Percentiles rank a stretch among this genome's conserved stretches.
phyloP scores from a whole-genome alignment of 2,797 vertebrate species.

The Hydrophis major region DNA sequence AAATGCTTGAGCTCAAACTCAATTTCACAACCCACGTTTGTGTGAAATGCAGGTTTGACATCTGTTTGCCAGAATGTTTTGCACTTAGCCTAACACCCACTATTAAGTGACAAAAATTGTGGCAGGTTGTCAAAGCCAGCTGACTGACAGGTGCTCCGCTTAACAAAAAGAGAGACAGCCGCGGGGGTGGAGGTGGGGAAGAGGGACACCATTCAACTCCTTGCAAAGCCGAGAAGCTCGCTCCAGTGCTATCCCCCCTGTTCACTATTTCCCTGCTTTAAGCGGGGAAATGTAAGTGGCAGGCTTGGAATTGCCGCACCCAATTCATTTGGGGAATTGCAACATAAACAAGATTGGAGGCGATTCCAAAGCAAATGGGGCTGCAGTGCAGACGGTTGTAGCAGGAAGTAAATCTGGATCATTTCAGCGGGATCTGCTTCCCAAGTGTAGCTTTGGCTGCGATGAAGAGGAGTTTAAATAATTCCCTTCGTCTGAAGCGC shows the following conservation, averaged over 20 bases:
- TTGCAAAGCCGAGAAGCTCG: conserved; percentile 72
- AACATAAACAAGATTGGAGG: conserved; percentile 62
- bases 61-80: conserved; percentile 81
- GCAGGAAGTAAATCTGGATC: background rate
- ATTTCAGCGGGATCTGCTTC: background rate
- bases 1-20: conserved; percentile 65
- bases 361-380: background rate
- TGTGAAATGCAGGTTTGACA: conserved; percentile 75
- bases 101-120: conserved; percentile 78
- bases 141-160: conserved; percentile 84
- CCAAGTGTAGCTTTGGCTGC: conserved; percentile 31
- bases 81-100: conserved; percentile 78
- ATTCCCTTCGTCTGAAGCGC: background rate
- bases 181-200: background rate
- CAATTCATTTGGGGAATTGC: conserved; percentile 67
- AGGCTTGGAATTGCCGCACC: conserved; percentile 68
- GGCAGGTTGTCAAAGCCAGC: conserved; percentile 86
- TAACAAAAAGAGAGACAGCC: conserved; percentile 59
- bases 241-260: conserved; percentile 65
- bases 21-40: conserved; percentile 69
- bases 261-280: conserved; percentile 69
- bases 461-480: background rate
- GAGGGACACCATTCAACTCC: conserved; percentile 70
- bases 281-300: conserved; percentile 73
- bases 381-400: fast-evolving